Evolutionary conservation across 2,797 vertebrate genomes (phyloP).

Genomic region (Oceanodroma leucorhoa): DNA sequence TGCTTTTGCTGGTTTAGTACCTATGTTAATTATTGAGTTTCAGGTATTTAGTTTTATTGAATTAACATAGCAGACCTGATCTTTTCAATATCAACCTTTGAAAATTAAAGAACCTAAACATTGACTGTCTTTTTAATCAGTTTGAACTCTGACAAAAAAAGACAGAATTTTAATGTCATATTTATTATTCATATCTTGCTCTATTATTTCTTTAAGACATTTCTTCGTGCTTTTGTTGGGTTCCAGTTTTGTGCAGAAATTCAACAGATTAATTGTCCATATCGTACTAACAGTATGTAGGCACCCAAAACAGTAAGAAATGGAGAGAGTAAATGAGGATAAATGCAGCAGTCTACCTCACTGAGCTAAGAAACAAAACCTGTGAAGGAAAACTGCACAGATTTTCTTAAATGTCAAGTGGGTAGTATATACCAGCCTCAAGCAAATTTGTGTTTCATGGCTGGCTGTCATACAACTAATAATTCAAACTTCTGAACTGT

Average conservation of each 20-base stretch:
- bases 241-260: not conserved
- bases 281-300: not conserved
- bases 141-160: not conserved
- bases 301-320: not conserved
- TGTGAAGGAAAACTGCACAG: not conserved
- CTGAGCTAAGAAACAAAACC: not conserved
- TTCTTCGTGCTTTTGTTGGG: not conserved
- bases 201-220: not conserved
- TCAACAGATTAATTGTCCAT: not conserved
- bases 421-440: not conserved
- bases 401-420: slow-evolving; percentile 8
- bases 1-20: not conserved
- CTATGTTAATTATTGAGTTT: not conserved
- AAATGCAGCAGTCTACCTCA: not conserved
- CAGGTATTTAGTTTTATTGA: not conserved
- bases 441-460: not conserved
- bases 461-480: not conserved
- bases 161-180: not conserved
- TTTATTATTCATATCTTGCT: not conserved
- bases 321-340: not conserved
- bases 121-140: not conserved
- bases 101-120: not conserved
- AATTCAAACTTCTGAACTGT: not conserved
- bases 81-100: not conserved
- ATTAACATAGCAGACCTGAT: not conserved